phyloP scores from a whole-genome alignment of 2,888 invertebrate genomes.

The Hydroisotoma schaefferi region DNA sequence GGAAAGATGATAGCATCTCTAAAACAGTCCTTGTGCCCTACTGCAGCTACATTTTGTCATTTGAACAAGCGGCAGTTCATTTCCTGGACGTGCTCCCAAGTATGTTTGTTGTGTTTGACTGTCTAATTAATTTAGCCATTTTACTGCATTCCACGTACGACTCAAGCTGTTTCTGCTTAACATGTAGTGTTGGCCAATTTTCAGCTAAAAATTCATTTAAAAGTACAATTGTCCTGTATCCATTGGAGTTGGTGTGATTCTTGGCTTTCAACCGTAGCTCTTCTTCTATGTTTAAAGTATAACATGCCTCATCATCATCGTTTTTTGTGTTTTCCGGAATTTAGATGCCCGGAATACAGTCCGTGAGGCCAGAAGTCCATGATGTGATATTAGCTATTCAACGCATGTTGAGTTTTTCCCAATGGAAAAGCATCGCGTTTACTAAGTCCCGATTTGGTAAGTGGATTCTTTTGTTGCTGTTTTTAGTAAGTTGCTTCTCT shows the following conservation, averaged over 20 bases:
- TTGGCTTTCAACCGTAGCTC: too few species aligned
- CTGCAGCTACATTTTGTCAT: conserved; percentile 43
- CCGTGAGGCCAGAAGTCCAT: conserved; percentile 40
- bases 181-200: too few species aligned
- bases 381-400: conserved; percentile 46
- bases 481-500: too few species aligned
- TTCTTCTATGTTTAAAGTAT: too few species aligned
- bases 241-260: too few species aligned
- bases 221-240: too few species aligned
- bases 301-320: too few species aligned
- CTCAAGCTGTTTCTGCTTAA: too few species aligned
- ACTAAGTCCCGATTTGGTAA: conserved; percentile 46
- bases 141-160: too few species aligned
- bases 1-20: conserved; percentile 46
- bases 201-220: too few species aligned
- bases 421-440: conserved; percentile 43
- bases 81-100: conserved; percentile 48
- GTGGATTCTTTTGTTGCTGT: conserved; percentile 13
- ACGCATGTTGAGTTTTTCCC: conserved; percentile 40
- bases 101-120: conserved; percentile 17
- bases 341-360: conserved; percentile 43
- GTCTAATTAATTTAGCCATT: too few species aligned
- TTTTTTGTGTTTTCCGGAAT: too few species aligned
- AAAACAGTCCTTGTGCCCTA: conserved; percentile 44
- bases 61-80: conserved; percentile 40